Percentiles rank a stretch among this genome's conserved stretches.
These are phyloP conservation scores for Catalaphyllia jardinei DNA, from an alignment of 64 coral and sea anemone species.

Conservation along the genomic window DNA sequence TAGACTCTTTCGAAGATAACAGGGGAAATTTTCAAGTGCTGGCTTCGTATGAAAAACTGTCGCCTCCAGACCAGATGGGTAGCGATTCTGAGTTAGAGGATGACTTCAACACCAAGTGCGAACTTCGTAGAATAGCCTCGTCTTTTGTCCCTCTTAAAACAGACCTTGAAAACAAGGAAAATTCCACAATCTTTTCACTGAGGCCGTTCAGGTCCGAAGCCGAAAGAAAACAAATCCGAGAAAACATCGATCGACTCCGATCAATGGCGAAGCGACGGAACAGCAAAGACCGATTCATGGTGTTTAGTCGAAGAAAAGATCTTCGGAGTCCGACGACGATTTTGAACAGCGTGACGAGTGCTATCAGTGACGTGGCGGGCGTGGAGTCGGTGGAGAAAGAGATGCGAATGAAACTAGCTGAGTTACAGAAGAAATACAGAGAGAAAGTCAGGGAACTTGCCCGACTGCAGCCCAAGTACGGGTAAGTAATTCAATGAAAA, in stretches of 20 bases:
- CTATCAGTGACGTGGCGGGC: constrained; percentile 77
- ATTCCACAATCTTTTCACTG: constrained; percentile 61
- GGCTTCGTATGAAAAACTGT: neutral
- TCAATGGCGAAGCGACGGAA: constrained; percentile 77
- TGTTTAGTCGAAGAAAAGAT: constrained; percentile 66
- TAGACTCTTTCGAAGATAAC: neutral
- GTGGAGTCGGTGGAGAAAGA: constrained; percentile 82
- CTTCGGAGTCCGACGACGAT: constrained; percentile 80
- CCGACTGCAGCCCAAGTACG: constrained; percentile 88
- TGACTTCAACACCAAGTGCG: constrained; percentile 31
- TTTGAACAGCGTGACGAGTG: constrained; percentile 73
- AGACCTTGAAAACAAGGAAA: constrained; percentile 72
- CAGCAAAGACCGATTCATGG: constrained; percentile 78
- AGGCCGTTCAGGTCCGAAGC: constrained; percentile 65
- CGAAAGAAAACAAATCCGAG: constrained; percentile 83
- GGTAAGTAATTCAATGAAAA: constrained; percentile 53
- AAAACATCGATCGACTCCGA: constrained; percentile 82
- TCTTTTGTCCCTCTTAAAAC: constrained; percentile 41
- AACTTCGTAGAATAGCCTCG: constrained; percentile 42
- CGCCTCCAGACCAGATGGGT: neutral
- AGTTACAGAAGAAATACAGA: constrained; percentile 92
- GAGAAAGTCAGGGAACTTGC: constrained; percentile 87
- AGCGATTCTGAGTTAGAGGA: constrained; percentile 51
- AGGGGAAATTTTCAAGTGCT: neutral
- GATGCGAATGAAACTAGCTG: constrained; percentile 85